Evolutionary conservation across 1,140 invertebrate species (phyloP).

Genomic region (Myzus persicae): DNA sequence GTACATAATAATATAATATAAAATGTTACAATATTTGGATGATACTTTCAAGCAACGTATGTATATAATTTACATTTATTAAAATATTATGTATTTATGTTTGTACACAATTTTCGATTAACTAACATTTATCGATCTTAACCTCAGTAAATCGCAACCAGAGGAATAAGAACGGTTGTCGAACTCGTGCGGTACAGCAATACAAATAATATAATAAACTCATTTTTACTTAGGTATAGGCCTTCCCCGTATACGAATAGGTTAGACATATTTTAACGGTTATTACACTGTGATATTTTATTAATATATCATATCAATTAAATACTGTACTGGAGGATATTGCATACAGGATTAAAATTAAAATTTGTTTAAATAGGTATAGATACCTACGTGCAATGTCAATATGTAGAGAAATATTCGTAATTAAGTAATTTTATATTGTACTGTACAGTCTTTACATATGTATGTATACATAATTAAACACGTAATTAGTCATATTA

Average conservation of each 20-base stretch:
- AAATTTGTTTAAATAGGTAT: background rate
- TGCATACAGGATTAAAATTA: background rate
- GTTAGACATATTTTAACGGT: background rate
- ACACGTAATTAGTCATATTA: background rate
- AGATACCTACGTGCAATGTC: background rate
- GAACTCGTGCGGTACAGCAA: background rate
- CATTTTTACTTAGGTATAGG: background rate
- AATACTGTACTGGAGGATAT: background rate
- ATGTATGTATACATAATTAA: background rate
- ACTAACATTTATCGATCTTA: background rate
- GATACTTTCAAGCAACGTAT: background rate
- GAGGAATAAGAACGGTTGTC: background rate
- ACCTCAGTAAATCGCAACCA: background rate
- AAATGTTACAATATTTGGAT: background rate
- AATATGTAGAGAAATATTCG: background rate
- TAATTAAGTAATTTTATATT: background rate
- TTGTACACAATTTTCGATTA: background rate
- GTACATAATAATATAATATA: background rate
- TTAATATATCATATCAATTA: background rate
- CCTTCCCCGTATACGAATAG: background rate
- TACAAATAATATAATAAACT: background rate
- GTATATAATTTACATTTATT: background rate
- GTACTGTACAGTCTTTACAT: constrained; percentile 10
- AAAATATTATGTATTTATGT: background rate
- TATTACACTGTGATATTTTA: background rate